A percentile compares a stretch with the other conserved stretches of the same genome.
These are phyloP conservation scores for Aphodius sticticus DNA, from an alignment of 2,888 invertebrate species.

Conservation along the genomic window DNA sequence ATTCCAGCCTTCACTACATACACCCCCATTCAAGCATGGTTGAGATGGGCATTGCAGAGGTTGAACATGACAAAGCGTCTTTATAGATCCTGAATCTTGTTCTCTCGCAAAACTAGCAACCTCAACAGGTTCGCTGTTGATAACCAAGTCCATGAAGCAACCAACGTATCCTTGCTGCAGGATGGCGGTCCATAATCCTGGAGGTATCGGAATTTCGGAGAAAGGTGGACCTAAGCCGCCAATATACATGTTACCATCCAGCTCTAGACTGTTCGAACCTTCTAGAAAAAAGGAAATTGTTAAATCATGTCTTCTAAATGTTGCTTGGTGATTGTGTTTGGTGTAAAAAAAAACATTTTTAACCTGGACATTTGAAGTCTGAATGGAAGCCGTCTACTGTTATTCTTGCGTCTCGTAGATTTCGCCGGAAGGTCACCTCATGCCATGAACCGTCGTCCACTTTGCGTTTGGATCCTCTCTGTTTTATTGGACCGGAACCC, in stretches of 20 bases:
- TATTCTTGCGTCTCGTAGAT: conserved; percentile 84
- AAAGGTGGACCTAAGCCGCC: conserved; percentile 88
- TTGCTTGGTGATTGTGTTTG: not conserved
- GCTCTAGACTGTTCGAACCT: conserved; percentile 86
- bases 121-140: conserved; percentile 89
- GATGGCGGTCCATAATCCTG: conserved; percentile 90
- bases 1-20: conserved; percentile 95
- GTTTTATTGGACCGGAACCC: conserved; percentile 89
- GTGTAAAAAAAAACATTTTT: conserved; percentile 29
- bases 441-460: conserved; percentile 96
- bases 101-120: conserved; percentile 87
- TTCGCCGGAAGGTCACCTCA: conserved; percentile 83
- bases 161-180: conserved; percentile 92
- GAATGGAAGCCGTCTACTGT: conserved; percentile 88
- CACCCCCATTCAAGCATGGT: conserved; percentile 90
- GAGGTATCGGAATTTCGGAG: conserved; percentile 78
- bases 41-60: conserved; percentile 82
- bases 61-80: conserved; percentile 86
- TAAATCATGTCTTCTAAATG: not conserved
- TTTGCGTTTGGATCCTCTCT: conserved; percentile 80
- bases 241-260: conserved; percentile 87
- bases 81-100: conserved; percentile 90
- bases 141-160: conserved; percentile 87
- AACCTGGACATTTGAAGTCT: conserved; percentile 89
- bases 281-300: conserved; percentile 61